These are phyloP conservation scores for Fistularia tabacaria DNA, from an alignment of 2,797 vertebrate species.

Conservation along the genomic window DNA sequence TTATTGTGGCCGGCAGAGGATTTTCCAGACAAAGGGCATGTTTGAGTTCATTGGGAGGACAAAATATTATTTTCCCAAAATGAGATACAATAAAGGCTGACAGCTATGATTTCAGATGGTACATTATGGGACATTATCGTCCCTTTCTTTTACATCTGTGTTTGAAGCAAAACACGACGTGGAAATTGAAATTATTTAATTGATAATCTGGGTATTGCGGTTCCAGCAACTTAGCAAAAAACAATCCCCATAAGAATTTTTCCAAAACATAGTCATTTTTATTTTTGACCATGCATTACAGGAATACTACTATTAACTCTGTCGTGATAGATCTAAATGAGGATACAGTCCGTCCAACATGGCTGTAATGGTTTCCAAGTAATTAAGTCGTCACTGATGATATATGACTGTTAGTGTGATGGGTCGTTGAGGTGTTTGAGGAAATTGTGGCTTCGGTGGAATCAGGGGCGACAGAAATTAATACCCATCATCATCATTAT, in stretches of 20 bases:
- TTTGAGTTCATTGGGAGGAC: constrained; percentile 70
- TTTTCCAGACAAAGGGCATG: constrained; percentile 49
- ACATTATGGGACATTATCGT: constrained; percentile 34
- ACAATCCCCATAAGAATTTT: not conserved
- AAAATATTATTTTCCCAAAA: constrained; percentile 65
- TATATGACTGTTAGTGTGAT: constrained; percentile 53
- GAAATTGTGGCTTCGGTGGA: constrained; percentile 35
- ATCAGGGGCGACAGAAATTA: constrained; percentile 45
- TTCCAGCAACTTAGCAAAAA: constrained; percentile 9
- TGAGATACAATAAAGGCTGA: constrained; percentile 60
- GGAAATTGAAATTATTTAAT: constrained; percentile 33
- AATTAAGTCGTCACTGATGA: constrained; percentile 70
- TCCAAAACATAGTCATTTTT: constrained; percentile 4
- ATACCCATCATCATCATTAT: constrained; percentile 28
- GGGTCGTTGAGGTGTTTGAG: constrained; percentile 46
- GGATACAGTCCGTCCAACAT: constrained; percentile 49
- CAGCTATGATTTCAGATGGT: constrained; percentile 51
- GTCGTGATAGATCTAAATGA: constrained; percentile 49
- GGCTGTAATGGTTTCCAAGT: constrained; percentile 52
- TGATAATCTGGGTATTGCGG: constrained; percentile 11
- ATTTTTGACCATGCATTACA: constrained; percentile 23
- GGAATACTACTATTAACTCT: constrained; percentile 7
- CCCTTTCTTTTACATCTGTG: too few species aligned
- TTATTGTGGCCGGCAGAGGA: too few species aligned
- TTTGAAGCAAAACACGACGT: not conserved